These are phyloP conservation scores for Ageneiosus marmoratus DNA, from an alignment of 2,113 vertebrate genomes.

Conservation along the genomic window DNA sequence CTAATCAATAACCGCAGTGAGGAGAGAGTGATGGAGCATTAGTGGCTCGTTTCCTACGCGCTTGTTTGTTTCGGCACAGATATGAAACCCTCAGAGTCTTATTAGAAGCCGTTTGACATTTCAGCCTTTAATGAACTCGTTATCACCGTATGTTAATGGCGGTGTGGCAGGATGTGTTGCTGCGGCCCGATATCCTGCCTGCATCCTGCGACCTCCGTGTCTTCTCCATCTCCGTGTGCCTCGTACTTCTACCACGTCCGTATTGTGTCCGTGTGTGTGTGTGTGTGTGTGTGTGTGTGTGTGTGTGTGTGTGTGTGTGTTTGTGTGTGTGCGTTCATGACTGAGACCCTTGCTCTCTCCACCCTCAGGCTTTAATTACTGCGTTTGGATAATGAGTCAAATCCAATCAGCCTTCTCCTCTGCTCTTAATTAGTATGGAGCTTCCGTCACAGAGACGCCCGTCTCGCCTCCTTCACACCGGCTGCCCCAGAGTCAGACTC, in stretches of 20 bases:
- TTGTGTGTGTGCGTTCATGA: conserved; percentile 11
- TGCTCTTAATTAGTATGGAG: conserved; percentile 74
- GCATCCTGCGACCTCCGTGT: neutral
- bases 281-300: conserved; percentile 30
- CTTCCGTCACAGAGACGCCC: conserved; percentile 66
- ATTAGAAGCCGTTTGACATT: conserved; percentile 33
- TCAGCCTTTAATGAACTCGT: conserved; percentile 49
- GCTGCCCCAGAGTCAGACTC: conserved; percentile 64
- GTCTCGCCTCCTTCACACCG: conserved; percentile 62
- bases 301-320: conserved; percentile 35
- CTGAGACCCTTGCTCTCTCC: conserved; percentile 53
- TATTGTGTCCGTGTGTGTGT: neutral
- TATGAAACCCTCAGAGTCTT: conserved; percentile 22
- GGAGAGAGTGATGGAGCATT: conserved; percentile 17
- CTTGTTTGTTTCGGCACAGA: conserved; percentile 22
- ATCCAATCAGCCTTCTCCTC: conserved; percentile 75
- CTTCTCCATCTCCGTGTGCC: conserved; percentile 13
- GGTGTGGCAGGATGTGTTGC: conserved; percentile 22
- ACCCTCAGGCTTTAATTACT: conserved; percentile 77
- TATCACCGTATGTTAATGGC: conserved; percentile 35
- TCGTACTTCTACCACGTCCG: neutral
- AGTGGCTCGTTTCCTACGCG: conserved; percentile 8
- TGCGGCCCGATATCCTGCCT: neutral
- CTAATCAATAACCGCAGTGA: conserved; percentile 17
- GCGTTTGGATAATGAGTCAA: conserved; percentile 75